Evolutionary conservation across 2,797 vertebrate genomes (phyloP).

Genomic region (Tinamus major): DNA sequence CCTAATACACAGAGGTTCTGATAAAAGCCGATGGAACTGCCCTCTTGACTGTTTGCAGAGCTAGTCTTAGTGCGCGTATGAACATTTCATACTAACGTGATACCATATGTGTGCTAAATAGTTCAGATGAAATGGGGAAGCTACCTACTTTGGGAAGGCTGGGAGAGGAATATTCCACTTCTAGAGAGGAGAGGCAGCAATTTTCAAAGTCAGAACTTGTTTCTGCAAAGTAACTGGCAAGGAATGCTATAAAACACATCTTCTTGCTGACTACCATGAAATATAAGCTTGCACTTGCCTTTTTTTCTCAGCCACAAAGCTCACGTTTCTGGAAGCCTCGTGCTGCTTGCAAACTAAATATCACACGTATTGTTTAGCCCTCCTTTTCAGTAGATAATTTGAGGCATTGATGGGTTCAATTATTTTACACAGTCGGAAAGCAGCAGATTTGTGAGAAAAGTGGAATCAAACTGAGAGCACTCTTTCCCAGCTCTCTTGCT

Average conservation of each 20-base stretch:
- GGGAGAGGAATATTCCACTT: not conserved
- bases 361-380: not conserved
- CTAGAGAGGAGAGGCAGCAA: not conserved
- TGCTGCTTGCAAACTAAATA: not conserved
- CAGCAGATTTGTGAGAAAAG: not conserved
- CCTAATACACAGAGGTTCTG: not conserved
- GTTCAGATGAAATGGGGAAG: not conserved
- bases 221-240: slow-evolving; percentile 1
- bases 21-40: not conserved
- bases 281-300: not conserved
- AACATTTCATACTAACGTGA: not conserved
- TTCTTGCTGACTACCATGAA: not conserved
- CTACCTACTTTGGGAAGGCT: not conserved
- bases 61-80: not conserved
- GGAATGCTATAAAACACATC: not conserved
- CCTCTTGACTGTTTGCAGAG: not conserved
- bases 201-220: slow-evolving; percentile 10
- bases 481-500: not conserved
- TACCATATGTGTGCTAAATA: not conserved
- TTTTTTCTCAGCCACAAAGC: not conserved
- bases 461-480: not conserved
- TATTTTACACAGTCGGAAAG: not conserved
- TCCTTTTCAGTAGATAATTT: not conserved
- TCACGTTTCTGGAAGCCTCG: slow-evolving; percentile 8
- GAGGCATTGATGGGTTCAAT: not conserved